Conservation (phyloP, 2,888 invertebrate species). For the Agonopterix subpropinquella region DNA sequence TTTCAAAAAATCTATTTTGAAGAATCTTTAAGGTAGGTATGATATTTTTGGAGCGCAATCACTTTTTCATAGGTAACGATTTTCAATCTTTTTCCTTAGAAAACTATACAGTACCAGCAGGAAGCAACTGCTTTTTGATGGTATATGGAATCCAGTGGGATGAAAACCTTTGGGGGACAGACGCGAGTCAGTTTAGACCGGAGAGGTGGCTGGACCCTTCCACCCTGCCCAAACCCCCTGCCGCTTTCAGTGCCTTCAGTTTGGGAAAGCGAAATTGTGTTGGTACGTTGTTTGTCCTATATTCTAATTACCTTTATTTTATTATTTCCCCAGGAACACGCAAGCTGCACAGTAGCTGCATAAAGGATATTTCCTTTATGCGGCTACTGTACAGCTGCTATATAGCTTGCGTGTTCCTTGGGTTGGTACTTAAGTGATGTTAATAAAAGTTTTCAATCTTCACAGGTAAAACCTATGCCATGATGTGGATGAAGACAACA, state of each 20-base stretch:
- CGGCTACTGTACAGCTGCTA: no score
- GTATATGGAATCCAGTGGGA: background rate
- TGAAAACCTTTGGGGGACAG: constrained; percentile 29
- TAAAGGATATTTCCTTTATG: no score
- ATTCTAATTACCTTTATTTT: no score
- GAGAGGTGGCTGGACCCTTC: constrained; percentile 30
- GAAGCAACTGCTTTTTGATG: background rate
- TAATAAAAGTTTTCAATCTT: background rate
- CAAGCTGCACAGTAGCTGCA: no score
- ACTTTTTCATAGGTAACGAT: no score
- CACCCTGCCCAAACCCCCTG: constrained; percentile 17
- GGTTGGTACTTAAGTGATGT: no score
- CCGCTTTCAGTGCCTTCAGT: constrained; percentile 24
- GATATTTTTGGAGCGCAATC: no score
- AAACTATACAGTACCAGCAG: background rate
- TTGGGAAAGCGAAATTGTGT: constrained; percentile 15
- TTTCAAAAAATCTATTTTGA: no score
- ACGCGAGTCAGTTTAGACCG: constrained; percentile 26
- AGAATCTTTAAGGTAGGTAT: no score
- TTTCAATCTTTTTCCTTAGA: background rate
- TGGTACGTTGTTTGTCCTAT: no score
- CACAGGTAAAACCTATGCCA: background rate
- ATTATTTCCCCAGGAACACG: no score
- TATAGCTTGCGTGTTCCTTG: no score
- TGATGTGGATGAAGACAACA: background rate